phyloP scores from a whole-genome alignment of 2,113 vertebrate species.

The Percopsis transmontana region DNA sequence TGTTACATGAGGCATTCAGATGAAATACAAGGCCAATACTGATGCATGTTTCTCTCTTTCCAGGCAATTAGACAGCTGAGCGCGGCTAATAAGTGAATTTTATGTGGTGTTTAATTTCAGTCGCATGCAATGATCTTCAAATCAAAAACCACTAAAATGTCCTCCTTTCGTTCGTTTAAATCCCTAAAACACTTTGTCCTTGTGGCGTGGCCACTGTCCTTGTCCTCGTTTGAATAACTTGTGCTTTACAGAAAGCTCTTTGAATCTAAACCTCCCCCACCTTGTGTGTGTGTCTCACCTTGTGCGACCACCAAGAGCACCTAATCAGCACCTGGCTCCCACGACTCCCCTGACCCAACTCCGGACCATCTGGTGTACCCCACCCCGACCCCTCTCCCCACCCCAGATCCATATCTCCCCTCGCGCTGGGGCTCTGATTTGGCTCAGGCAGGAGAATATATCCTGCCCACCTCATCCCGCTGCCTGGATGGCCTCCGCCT shows the following conservation, averaged over 20 bases:
- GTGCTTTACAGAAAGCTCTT: slow-evolving; percentile 9
- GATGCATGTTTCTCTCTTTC: slow-evolving; percentile 15
- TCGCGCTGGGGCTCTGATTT: slow-evolving; percentile 48
- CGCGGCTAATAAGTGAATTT: background rate
- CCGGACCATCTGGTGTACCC: slow-evolving; percentile 54
- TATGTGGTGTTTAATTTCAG: background rate
- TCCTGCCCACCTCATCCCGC: slow-evolving; percentile 20
- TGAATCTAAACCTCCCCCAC: slow-evolving; percentile 23
- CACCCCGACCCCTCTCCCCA: slow-evolving; percentile 41
- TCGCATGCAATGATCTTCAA: slow-evolving; percentile 4
- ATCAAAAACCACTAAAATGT: background rate
- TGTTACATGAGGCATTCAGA: slow-evolving; percentile 66
- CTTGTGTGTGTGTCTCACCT: slow-evolving; percentile 49
- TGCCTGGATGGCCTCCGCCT: slow-evolving; percentile 5
- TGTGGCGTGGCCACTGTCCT: background rate
- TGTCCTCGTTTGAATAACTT: background rate
- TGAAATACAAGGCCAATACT: slow-evolving; percentile 54
- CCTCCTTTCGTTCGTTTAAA: background rate
- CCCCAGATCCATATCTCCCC: slow-evolving; percentile 16
- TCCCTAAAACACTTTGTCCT: background rate
- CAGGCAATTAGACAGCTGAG: background rate
- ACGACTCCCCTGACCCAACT: slow-evolving; percentile 46
- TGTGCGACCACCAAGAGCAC: slow-evolving; percentile 40
- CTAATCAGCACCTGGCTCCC: slow-evolving; percentile 46
- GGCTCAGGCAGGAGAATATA: slow-evolving; percentile 38